Base-by-base conservation (phyloP, 2,888 invertebrate species). In the Pediacus dermestoides region DNA sequence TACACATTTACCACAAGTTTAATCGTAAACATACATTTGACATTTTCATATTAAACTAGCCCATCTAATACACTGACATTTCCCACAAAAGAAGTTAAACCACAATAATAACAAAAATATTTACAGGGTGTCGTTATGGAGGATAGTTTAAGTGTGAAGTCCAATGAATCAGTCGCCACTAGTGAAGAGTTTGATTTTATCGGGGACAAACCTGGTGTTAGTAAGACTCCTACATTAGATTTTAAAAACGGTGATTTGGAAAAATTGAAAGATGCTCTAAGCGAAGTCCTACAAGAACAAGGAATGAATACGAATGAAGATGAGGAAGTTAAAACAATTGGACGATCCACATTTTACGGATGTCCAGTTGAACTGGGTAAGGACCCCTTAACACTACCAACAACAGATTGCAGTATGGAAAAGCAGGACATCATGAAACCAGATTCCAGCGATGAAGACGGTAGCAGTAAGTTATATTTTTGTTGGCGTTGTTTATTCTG, bases 341-440 rank as follows among this genome's bases (percentile, higher is more conserved):
- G 74, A 2, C 72, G 73, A 30, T 75, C 74, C 41, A 68, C 70
- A 48, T 76, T 75, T 56, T 76, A 74, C 46, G 71, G 71, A 30
- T 64, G 66, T 27, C 56, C 59, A 8, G 63, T 65, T 4, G 58
- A 58, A 44, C 57, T 55, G 4, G 67, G 63, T 8, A 56, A 60
- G 28, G 67, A 66, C 44, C 64, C 66, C 2, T 40, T 66, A 39
- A 58, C 51, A 34, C 30, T 43, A 13, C 70, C 73, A 6, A 60
- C 61, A 10, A n/a, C n/a, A n/a, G n/a, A n/a, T n/a, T n/a, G n/a
- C n/a, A n/a, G n/a, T n/a, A n/a, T n/a, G n/a, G 88, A 88, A 66
- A 88, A 87, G 59, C 83, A 85, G 52, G 88, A 87, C 61, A 75
- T 78, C 44, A 86, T 85, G 83, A 88, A 88, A 64, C 82, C 85